These are phyloP conservation scores for Cyclophora punctaria DNA, from an alignment of 2,888 invertebrate species.

Conservation along the genomic window DNA sequence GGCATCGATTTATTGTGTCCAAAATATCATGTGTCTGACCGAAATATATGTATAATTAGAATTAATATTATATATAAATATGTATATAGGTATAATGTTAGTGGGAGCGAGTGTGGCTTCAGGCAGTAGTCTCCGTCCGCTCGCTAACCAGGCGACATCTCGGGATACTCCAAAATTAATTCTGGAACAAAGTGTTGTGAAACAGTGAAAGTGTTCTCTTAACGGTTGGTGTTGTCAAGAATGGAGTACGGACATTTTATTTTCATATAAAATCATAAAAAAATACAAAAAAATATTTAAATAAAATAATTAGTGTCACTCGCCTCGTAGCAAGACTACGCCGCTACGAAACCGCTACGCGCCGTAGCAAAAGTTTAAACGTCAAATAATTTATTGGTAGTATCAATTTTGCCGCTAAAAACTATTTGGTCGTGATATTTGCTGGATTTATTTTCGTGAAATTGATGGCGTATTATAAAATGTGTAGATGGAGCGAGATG, in stretches of 20 bases:
- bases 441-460: constrained; percentile 1
- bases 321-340: constrained; percentile 19
- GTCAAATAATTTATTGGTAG: constrained; percentile 16
- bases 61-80: constrained; percentile 51
- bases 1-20: constrained; percentile 21
- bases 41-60: constrained; percentile 55
- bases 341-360: constrained; percentile 43
- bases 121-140: constrained; percentile 43
- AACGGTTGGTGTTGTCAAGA: constrained; percentile 56
- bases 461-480: background rate
- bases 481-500: too few species aligned
- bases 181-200: constrained; percentile 47
- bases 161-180: constrained; percentile 4
- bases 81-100: constrained; percentile 43
- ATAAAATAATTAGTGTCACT: constrained; percentile 21
- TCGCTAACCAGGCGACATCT: constrained; percentile 26
- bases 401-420: constrained; percentile 12
- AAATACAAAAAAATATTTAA: constrained; percentile 2
- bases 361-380: constrained; percentile 3
- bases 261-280: constrained; percentile 10
- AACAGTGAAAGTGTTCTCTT: constrained; percentile 2
- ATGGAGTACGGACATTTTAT: constrained; percentile 55
- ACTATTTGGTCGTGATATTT: constrained; percentile 12
- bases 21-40: constrained; percentile 37
- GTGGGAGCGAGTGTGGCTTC: constrained; percentile 20